Conservation (phyloP, 2,888 invertebrate species). For the Caenorhabditis parvicauda region DNA sequence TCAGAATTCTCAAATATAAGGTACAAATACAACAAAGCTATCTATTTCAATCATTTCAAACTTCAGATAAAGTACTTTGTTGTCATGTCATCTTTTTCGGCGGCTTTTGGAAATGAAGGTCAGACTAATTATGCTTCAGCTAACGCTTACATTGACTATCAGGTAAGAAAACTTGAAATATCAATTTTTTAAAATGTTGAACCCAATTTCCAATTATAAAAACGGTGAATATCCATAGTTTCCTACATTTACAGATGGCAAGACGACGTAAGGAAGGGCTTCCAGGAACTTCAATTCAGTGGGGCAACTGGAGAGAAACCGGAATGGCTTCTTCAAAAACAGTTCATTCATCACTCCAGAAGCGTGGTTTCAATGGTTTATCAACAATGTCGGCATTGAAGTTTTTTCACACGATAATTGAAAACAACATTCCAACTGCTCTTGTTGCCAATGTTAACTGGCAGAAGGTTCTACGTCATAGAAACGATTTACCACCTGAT, state of each 20-base stretch:
- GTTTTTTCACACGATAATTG: slow-evolving; percentile 39
- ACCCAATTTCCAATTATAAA: too few relatives aligned
- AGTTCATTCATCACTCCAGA: slow-evolving; percentile 30
- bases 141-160: slow-evolving; percentile 45
- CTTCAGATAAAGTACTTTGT: slow-evolving; percentile 38
- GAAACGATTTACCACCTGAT: slow-evolving; percentile 43
- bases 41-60: background rate
- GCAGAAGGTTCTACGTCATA: slow-evolving; percentile 35
- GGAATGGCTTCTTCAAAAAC: slow-evolving; percentile 53
- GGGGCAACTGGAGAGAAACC: slow-evolving; percentile 59
- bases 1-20: slow-evolving; percentile 20
- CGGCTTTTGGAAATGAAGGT: slow-evolving; percentile 53
- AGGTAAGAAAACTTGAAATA: slow-evolving; percentile 9
- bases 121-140: slow-evolving; percentile 55
- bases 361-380: slow-evolving; percentile 51
- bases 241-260: slow-evolving; percentile 8
- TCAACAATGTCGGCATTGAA: slow-evolving; percentile 42
- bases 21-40: slow-evolving; percentile 8
- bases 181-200: background rate
- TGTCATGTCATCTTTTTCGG: slow-evolving; percentile 53
- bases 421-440: slow-evolving; percentile 32
- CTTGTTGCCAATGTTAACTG: slow-evolving; percentile 52
- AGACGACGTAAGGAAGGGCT: slow-evolving; percentile 15
- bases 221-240: background rate
- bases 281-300: slow-evolving; percentile 46